Evolutionary conservation across 53 echinoderm and acorn worm species (phyloP).

Genomic region (Hippasteria phrygiana): DNA sequence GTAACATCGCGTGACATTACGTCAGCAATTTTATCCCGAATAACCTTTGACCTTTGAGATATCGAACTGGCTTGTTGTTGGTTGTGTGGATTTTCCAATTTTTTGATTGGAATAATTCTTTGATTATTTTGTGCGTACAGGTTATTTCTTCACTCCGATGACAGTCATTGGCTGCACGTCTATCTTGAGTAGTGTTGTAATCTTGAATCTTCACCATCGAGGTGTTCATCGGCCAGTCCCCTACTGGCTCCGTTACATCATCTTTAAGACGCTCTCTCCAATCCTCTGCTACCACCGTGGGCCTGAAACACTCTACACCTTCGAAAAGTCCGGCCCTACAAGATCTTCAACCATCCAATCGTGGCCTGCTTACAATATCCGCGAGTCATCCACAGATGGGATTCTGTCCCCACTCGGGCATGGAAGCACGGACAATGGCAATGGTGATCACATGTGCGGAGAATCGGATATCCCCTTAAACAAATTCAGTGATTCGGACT

Average conservation of each 20-base stretch:
- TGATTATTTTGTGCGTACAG: conserved; percentile 4
- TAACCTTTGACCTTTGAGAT: no score
- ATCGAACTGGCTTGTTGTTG: no score
- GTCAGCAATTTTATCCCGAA: no score
- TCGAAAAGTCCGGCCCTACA: conserved; percentile 11
- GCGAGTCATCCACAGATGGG: conserved; percentile 6
- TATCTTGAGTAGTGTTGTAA: conserved; percentile 48
- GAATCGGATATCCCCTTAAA: no score
- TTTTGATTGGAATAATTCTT: neutral
- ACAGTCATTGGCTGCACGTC: conserved; percentile 61
- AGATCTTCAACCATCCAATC: conserved; percentile 39
- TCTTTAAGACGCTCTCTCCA: conserved; percentile 19
- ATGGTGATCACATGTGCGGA: neutral
- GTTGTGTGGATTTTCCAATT: neutral
- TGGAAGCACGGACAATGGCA: conserved; percentile 1
- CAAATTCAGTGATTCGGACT: neutral
- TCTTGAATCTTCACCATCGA: conserved; percentile 58
- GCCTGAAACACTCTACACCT: conserved; percentile 19
- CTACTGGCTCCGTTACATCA: conserved; percentile 13
- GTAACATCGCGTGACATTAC: no score
- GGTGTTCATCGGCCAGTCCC: conserved; percentile 22
- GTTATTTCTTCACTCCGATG: conserved; percentile 66
- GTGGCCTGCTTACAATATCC: conserved; percentile 32
- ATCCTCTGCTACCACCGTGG: conserved; percentile 25
- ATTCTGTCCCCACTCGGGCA: neutral